phyloP scores from a whole-genome alignment of 2,888 invertebrate species.

The Camponotus fellah region DNA sequence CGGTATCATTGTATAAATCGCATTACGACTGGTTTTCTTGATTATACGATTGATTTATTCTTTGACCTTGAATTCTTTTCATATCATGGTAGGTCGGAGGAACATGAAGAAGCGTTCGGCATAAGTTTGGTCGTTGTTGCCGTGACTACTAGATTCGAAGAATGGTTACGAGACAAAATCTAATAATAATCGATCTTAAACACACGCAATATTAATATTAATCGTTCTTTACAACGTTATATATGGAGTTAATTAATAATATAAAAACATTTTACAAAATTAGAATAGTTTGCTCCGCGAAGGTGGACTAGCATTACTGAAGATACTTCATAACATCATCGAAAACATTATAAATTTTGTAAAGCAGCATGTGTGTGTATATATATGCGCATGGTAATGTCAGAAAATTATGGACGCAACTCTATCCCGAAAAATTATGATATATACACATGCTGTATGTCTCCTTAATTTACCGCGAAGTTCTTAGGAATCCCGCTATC shows the following conservation, averaged over 20 bases:
- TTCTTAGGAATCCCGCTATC: constrained; percentile 11
- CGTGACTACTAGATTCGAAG: constrained; percentile 76
- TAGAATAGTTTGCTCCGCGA: neutral
- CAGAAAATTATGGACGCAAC: constrained; percentile 35
- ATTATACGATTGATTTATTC: constrained; percentile 70
- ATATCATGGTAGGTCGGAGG: constrained; percentile 59
- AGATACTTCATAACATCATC: neutral
- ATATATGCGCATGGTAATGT: constrained; percentile 1
- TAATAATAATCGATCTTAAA: neutral
- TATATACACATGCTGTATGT: neutral
- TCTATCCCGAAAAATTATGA: constrained; percentile 29
- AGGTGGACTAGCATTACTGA: neutral
- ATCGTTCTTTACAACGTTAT: neutral
- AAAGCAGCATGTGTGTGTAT: neutral
- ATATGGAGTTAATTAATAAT: neutral
- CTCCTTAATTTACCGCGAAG: constrained; percentile 30
- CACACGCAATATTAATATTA: neutral
- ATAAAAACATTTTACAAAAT: neutral
- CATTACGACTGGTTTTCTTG: constrained; percentile 63
- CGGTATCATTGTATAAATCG: constrained; percentile 69
- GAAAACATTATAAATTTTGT: neutral
- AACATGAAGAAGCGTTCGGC: constrained; percentile 57
- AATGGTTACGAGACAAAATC: constrained; percentile 33
- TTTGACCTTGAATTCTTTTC: constrained; percentile 70
- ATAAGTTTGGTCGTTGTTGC: constrained; percentile 84